Evolutionary conservation across 2,888 invertebrate genomes (phyloP).

Genomic region (Steromphala cineraria): DNA sequence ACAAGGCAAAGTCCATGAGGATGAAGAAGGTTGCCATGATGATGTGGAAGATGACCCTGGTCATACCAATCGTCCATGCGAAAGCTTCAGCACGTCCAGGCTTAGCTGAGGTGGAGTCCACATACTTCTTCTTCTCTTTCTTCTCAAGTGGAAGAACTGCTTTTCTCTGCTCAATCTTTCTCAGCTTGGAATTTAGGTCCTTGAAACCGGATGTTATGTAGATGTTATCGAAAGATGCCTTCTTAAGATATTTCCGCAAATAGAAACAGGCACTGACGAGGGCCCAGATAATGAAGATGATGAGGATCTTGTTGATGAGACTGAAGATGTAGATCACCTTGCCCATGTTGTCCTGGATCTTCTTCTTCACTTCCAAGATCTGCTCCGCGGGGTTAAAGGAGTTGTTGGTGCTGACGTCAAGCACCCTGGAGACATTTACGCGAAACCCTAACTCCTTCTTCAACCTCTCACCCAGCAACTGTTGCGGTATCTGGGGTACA

Average conservation of each 20-base stretch:
- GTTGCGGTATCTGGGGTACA: too few species aligned
- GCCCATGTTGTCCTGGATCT: not conserved
- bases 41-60: not conserved
- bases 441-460: not conserved
- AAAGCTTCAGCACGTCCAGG: not conserved
- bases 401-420: not conserved
- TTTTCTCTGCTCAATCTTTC: not conserved
- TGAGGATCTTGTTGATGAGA: not conserved
- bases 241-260: not conserved
- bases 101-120: not conserved
- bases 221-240: not conserved
- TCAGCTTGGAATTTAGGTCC: not conserved
- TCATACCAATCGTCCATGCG: slow-evolving; percentile 6
- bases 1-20: slow-evolving; percentile 3
- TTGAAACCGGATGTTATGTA: slow-evolving; percentile 6
- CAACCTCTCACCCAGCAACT: too few species aligned
- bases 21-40: not conserved
- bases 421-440: not conserved
- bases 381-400: not conserved
- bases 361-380: not conserved
- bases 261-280: slow-evolving; percentile 18
- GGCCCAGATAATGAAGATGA: not conserved
- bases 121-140: slow-evolving; percentile 9
- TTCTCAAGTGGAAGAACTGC: slow-evolving; percentile 6
- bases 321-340: not conserved